Base-by-base conservation (phyloP, 2,888 invertebrate genomes). In the Chesias legatella region DNA sequence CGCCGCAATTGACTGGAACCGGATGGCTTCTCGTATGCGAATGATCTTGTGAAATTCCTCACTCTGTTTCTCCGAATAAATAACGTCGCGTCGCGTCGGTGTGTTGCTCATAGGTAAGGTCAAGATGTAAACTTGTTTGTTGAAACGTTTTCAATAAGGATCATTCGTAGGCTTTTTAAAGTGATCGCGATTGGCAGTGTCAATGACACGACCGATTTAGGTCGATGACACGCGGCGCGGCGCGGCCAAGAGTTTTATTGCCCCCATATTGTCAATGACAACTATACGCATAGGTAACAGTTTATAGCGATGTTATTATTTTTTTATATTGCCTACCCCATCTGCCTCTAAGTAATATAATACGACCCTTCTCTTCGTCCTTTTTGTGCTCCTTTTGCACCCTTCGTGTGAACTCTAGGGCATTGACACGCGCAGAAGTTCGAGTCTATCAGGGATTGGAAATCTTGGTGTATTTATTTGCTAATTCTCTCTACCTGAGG, bases 401-500 rank as follows among this genome's bases (percentile, higher is more conserved):
- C 69, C 69, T 70, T 60, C 70, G 56, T 49, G 58, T 68, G 67
- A 67, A 70, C 69, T 61, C 62, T 55, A 49, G 69, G 69, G 59
- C 69, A 60, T 70, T 70, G 69, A 70, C 69, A 66, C 63, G 53
- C 45, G 51, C 51, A 59, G 53, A 62, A 58, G 60, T 56, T 58
- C 53, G 56, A 55, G 55, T 61, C 63, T 61, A 60, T 60, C 56
- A 56, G 63, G 53, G 56, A 55, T 53, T 56, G 51, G 61, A 60
- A 57, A 56, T 57, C 59, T 44, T 57, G 28, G 51, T 51, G 54
- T 60, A 58, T 62, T 51, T 59, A 52, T 52, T 48, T 43, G 50
- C 32, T 53, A 46, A 56, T 56, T 52, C 53, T 47, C 56, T 51
- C 51, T 65, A 64, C 66, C 67, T 65, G 60, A 32, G 46, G 41